Evolutionary conservation across 2,888 invertebrate genomes (phyloP), one percentile per base, ranked within the genome.

Genomic region (Plebejus melissa): DNA sequence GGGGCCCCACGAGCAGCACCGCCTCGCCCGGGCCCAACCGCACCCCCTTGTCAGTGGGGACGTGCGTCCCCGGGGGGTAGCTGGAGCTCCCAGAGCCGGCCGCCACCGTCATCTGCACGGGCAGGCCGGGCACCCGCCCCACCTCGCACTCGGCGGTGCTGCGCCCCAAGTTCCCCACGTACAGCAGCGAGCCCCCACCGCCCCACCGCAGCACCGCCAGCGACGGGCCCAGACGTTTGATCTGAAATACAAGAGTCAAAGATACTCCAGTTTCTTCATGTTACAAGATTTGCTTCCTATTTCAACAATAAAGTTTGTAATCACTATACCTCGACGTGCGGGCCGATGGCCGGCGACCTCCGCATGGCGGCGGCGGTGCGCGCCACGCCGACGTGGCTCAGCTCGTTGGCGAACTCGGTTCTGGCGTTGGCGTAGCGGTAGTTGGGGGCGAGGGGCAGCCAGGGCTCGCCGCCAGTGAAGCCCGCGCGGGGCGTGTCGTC

Each of bases 381-480:
- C 74, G 91, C 78, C 3, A 90, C 86, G 1, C 88, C 87, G 70
- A 86, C 82, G 78, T 95, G 94, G 54, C 96, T 96, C 5, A 90
- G 85, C 0, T 88, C 84, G 50, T 93, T 91, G 0, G 83, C 82
- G 41, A 94, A 94, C 81, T 96, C 94, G 0, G 87, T 87, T 77
- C 94, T 94, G 0, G 96, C 94, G 83, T 97, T 97, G 0, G 95
- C 88, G 32, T 89, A 93, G 83, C 90, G 88, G 82, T 95, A 96
- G 82, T 96, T 95, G 0, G 94, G 87, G 74, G 96, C 90, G 7
- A 96, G 88, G 0, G 96, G 96, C 6, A 96, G 82, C 96, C 97
- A 97, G 0, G 96, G 94, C 0, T 88, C 88, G 1, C 95, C 96
- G 2, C 90, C 88, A n/a, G 92, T 94, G 28, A 90, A 93, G 0